phyloP scores from a whole-genome alignment of 2,888 invertebrate genomes.

The Nowickia ferox region DNA sequence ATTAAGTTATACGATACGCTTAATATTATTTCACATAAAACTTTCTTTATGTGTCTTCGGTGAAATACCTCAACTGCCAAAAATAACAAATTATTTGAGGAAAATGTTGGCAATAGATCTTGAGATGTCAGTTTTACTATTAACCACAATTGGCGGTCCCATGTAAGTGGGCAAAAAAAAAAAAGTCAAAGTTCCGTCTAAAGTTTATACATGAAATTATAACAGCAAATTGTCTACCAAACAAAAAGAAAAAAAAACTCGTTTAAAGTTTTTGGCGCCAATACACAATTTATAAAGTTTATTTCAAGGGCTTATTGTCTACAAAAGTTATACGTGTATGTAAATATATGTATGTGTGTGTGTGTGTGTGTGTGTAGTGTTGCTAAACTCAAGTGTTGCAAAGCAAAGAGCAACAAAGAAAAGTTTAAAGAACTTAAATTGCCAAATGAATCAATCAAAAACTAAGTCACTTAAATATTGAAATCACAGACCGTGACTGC shows the following conservation, averaged over 20 bases:
- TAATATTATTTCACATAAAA: background rate
- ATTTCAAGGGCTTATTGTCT: constrained; percentile 32
- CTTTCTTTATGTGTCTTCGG: background rate
- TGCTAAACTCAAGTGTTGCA: no score
- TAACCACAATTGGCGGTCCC: constrained; percentile 32
- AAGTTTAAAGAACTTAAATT: background rate
- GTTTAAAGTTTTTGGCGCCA: constrained; percentile 47
- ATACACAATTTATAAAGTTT: background rate
- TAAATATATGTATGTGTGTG: no score
- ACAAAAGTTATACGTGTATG: background rate
- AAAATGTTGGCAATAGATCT: constrained; percentile 36
- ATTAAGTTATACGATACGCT: background rate
- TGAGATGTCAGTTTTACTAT: constrained; percentile 33
- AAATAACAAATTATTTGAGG: constrained; percentile 27
- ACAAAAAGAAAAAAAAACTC: background rate
- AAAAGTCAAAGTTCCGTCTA: constrained; percentile 22
- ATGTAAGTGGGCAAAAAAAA: constrained; percentile 30
- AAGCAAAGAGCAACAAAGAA: background rate
- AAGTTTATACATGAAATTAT: background rate
- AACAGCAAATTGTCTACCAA: background rate
- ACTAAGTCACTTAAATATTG: no score
- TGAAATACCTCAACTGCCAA: constrained; percentile 18
- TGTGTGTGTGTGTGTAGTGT: no score
- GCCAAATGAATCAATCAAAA: background rate
- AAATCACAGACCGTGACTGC: no score